Evolutionary conservation across 2,888 invertebrate genomes (phyloP).

Genomic region (Steinernema carpocapsae): DNA sequence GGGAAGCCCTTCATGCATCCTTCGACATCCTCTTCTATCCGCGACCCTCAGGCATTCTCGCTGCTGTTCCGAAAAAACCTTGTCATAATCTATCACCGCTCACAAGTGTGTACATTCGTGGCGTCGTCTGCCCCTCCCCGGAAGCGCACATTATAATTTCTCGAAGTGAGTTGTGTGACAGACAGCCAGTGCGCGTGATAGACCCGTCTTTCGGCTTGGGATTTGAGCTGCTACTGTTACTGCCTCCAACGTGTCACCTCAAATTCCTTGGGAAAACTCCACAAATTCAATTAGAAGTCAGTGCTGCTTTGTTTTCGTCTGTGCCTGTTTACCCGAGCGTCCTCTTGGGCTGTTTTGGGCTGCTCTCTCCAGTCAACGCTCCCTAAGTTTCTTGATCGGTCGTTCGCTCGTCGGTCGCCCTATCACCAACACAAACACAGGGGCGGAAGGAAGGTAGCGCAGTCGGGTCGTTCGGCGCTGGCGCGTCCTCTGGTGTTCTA

Average conservation of each 20-base stretch:
- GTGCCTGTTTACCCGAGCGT: not conserved
- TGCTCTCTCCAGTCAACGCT: not conserved
- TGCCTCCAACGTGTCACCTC: not conserved
- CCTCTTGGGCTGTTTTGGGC: not conserved
- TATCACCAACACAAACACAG: too few relatives aligned
- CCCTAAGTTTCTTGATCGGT: too few relatives aligned
- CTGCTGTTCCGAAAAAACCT: constrained; percentile 6
- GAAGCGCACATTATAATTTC: constrained; percentile 22
- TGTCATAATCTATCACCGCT: constrained; percentile 12
- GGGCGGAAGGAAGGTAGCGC: too few relatives aligned
- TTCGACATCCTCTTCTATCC: too few relatives aligned
- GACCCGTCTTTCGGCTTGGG: too few relatives aligned
- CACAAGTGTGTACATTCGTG: constrained; percentile 24
- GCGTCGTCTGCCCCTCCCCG: constrained; percentile 8
- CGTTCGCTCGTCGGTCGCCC: too few relatives aligned
- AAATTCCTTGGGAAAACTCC: not conserved
- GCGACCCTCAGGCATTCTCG: not conserved
- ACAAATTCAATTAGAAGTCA: constrained; percentile 27
- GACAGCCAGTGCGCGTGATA: not conserved
- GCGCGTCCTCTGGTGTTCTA: not conserved
- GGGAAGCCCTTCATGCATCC: too few relatives aligned
- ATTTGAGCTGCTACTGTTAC: not conserved
- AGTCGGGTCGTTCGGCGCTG: not conserved
- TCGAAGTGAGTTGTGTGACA: constrained; percentile 2
- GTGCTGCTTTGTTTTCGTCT: constrained; percentile 21